A percentile compares a stretch with the other conserved stretches of the same genome.
Conservation (phyloP, 1,140 invertebrate genomes). For the Leptinotarsa texana region DNA sequence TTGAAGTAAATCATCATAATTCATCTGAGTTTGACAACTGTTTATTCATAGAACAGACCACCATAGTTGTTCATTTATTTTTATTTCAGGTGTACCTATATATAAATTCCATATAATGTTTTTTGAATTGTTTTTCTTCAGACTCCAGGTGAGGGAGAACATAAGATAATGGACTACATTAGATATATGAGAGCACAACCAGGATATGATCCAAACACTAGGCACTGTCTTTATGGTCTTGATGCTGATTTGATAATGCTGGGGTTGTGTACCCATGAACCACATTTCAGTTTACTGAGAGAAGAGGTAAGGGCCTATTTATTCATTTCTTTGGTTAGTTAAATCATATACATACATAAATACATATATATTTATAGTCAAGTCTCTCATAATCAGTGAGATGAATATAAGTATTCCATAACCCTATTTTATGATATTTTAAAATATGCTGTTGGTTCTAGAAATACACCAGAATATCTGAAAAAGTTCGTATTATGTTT, state of each 20-base stretch:
- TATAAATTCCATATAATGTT: background rate
- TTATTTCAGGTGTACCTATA: slow-evolving; percentile 1
- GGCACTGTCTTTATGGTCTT: slow-evolving; percentile 93
- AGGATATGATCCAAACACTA: slow-evolving; percentile 83
- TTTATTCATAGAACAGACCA: too few species aligned
- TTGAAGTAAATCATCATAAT: too few species aligned
- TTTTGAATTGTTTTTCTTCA: slow-evolving; percentile 52
- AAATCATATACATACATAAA: too few species aligned
- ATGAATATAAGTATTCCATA: too few species aligned
- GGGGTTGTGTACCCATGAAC: slow-evolving; percentile 90
- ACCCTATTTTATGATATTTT: too few species aligned
- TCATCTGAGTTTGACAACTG: too few species aligned
- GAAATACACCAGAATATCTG: too few species aligned
- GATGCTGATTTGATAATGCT: slow-evolving; percentile 97
- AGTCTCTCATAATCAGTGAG: too few species aligned
- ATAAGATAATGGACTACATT: slow-evolving; percentile 99
- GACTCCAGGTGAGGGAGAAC: slow-evolving; percentile 96
- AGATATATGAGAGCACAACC: slow-evolving; percentile 80
- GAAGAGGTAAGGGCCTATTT: slow-evolving; percentile 73
- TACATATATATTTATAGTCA: too few species aligned
- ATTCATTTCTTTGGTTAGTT: too few species aligned
- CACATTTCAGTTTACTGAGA: slow-evolving; percentile 88
- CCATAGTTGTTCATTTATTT: slow-evolving; percentile 16
- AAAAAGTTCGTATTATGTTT: too few species aligned
- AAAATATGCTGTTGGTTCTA: too few species aligned